These are phyloP conservation scores for Saccostrea glomerata DNA, from an alignment of 1,140 invertebrate genomes.

Conservation along the genomic window DNA sequence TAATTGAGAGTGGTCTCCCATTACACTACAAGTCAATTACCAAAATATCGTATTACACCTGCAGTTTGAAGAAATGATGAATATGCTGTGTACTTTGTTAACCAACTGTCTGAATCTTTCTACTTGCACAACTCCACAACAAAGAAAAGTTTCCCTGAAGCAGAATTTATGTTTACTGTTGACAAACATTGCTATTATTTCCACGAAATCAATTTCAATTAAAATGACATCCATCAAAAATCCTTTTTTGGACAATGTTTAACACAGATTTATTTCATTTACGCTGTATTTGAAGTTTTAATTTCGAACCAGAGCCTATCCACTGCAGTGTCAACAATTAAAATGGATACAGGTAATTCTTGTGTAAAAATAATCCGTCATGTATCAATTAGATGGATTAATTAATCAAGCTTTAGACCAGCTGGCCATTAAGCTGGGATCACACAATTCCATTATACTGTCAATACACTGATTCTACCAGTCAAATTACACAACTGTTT, in stretches of 20 bases:
- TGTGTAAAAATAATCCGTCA: background rate
- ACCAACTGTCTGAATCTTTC: constrained; percentile 8
- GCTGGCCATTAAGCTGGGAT: background rate
- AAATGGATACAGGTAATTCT: constrained; percentile 16
- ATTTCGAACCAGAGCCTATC: background rate
- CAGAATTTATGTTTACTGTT: background rate
- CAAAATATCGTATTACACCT: background rate
- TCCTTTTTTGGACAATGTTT: background rate
- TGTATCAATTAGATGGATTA: background rate
- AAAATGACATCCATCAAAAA: background rate
- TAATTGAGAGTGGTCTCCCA: background rate
- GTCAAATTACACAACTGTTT: background rate
- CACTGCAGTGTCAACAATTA: background rate
- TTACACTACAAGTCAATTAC: constrained; percentile 17
- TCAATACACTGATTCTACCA: background rate
- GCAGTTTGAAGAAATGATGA: background rate
- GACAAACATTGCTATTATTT: constrained; percentile 2
- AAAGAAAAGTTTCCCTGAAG: background rate
- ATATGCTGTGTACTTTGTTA: background rate
- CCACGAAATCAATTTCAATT: background rate
- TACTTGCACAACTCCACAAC: background rate
- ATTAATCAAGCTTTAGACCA: background rate
- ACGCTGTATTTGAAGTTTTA: background rate
- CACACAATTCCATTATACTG: background rate
- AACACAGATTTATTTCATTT: constrained; percentile 5